Conservation (phyloP, 2,113 vertebrate species). For the Paracanthobrama guichenoti region DNA sequence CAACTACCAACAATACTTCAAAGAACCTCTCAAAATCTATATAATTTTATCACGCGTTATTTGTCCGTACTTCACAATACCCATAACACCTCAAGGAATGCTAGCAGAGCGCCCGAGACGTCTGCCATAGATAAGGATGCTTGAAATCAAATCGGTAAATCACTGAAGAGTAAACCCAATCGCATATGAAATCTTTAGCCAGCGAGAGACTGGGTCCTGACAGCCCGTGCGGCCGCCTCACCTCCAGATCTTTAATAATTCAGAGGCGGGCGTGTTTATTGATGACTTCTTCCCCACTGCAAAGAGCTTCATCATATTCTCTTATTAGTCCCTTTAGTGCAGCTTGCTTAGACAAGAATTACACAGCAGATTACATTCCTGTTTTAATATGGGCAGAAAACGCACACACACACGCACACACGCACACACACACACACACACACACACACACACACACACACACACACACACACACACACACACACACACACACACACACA, state of each 20-base stretch:
- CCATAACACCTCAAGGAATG: neutral
- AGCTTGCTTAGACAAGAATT: slow-evolving; percentile 44
- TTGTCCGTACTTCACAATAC: slow-evolving; percentile 9
- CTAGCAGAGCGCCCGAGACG: neutral
- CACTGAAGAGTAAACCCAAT: slow-evolving; percentile 30
- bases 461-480: slow-evolving; percentile 45
- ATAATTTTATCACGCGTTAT: slow-evolving; percentile 40
- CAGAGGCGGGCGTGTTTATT: slow-evolving; percentile 37
- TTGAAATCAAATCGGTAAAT: slow-evolving; percentile 39
- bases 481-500: slow-evolving; percentile 46
- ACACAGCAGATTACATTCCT: slow-evolving; percentile 42
- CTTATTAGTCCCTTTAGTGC: slow-evolving; percentile 33
- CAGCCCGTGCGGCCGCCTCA: slow-evolving; percentile 5
- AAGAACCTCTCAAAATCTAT: slow-evolving; percentile 44
- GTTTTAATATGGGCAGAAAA: slow-evolving; percentile 38
- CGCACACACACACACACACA: slow-evolving; percentile 41
- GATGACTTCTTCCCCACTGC: slow-evolving; percentile 42
- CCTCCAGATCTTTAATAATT: slow-evolving; percentile 48
- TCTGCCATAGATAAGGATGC: neutral
- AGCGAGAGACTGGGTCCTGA: slow-evolving; percentile 27
- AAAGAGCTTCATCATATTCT: slow-evolving; percentile 42
- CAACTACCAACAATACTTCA: slow-evolving; percentile 41
- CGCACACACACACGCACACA: slow-evolving; percentile 42
- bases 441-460: slow-evolving; percentile 43
- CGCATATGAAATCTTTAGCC: slow-evolving; percentile 31